Percentiles rank a stretch among this genome's conserved stretches.
Conservation (phyloP, 2,888 invertebrate species). For the Yponomeuta sedellus region DNA sequence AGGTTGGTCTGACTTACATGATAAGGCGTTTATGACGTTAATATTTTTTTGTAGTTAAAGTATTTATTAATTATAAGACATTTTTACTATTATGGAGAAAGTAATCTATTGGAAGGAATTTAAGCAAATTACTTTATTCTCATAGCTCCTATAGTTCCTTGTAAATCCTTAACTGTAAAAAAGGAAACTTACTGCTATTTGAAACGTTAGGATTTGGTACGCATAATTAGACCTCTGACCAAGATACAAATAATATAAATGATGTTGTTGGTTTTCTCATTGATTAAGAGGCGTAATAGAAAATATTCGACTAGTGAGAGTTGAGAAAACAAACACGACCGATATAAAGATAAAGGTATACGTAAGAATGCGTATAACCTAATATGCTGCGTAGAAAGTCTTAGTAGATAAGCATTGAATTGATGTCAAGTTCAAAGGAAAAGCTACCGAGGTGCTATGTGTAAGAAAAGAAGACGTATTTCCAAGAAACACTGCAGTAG, state of each 20-base stretch:
- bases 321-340: background rate
- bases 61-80: no score
- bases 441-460: constrained; percentile 15
- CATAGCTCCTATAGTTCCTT: no score
- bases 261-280: background rate
- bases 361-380: background rate
- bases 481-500: constrained; percentile 23
- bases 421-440: constrained; percentile 22
- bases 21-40: no score
- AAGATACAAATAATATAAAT: background rate
- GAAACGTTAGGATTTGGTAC: no score
- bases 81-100: no score
- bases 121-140: no score
- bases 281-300: background rate
- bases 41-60: no score
- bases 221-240: no score
- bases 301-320: background rate
- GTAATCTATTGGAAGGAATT: no score
- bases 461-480: constrained; percentile 30
- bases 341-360: background rate
- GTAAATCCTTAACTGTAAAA: no score
- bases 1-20: no score
- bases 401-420: constrained; percentile 15
- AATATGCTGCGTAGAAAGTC: constrained; percentile 2
- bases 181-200: no score